Evolutionary conservation across 2,888 invertebrate species (phyloP).

Genomic region (Dorcus parallelipipedus): DNA sequence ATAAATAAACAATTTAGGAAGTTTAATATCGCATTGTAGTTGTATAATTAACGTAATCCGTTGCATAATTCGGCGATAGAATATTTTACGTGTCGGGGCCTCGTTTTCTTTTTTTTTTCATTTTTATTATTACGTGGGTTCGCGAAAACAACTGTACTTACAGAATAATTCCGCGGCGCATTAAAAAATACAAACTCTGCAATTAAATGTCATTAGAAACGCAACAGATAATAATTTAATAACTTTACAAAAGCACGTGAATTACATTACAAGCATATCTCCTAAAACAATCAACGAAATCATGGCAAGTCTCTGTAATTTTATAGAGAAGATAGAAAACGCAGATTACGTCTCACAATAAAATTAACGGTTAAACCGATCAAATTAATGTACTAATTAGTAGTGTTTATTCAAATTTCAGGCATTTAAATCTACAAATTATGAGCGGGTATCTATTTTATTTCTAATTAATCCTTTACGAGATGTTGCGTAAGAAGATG

Average conservation of each 20-base stretch:
- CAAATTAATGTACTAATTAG: background rate
- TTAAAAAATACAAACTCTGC: conserved; percentile 28
- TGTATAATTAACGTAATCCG: background rate
- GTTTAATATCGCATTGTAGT: background rate
- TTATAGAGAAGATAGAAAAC: background rate
- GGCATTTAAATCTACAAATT: too few relatives aligned
- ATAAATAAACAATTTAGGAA: conserved; percentile 1
- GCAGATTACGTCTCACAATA: background rate
- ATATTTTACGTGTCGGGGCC: background rate
- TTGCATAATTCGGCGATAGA: background rate
- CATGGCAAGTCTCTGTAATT: background rate
- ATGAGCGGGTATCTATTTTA: too few relatives aligned
- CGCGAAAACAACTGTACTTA: background rate
- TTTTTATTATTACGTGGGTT: too few relatives aligned
- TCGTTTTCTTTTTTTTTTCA: background rate
- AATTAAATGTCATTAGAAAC: conserved; percentile 42
- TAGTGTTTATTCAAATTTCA: too few relatives aligned
- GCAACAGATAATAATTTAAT: conserved; percentile 42
- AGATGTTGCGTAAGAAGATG: too few relatives aligned
- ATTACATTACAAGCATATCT: conserved; percentile 29
- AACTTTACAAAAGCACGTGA: conserved; percentile 33
- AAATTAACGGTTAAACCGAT: background rate
- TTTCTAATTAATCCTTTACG: too few relatives aligned
- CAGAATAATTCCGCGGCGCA: conserved; percentile 19
- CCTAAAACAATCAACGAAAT: conserved; percentile 1